Evolutionary conservation across 2,797 vertebrate genomes (phyloP), one percentile per base, ranked within the genome.

Genomic region (Euphonia xanthogaster): DNA sequence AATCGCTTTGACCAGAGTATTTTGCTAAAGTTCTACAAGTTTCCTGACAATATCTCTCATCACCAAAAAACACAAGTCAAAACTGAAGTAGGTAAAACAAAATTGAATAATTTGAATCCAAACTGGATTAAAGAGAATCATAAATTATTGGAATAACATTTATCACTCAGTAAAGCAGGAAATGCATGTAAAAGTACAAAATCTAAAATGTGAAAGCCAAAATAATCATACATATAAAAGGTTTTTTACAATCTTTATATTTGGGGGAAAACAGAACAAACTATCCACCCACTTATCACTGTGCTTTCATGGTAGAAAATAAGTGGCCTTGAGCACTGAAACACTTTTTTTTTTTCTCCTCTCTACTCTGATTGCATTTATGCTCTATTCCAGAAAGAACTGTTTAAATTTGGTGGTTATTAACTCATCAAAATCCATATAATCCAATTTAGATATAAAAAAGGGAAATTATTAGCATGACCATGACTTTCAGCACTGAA

Each of bases 401-500:
- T 74, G 51, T 61, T 80, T 54, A 88, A 93, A 94, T 91, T 45
- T 58, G 76, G 39, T 72, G 65, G 31, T 66, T 93, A 93, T 94
- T 94, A 91, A 94, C 44, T 68, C 75, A 91, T 78, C 68, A 80
- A 48, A 84, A 93, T 80, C 92, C 70, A 44, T 90, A 90, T 90
- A 96, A 93, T 94, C 73, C 87, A 88, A 86, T 93, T 96, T 94
- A 87, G 62, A 57, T 88, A 80, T 61, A 80, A 95, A 92, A 87
- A 68, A 62, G 70, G 61, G 27, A 67, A 91, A 91, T 89, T 89
- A 93, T 88, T 94, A 83, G 68, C 93, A 90, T 86, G 72, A 87
- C 81, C 57, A 50, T 54, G 82, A 61, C 47, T 94, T 94, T 61
- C 45, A 86, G 61, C 33, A 27, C 23, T 74, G 53, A 86, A 76